Evolutionary conservation across 2,888 invertebrate genomes (phyloP), one percentile per base, ranked within the genome.

Genomic region (Sminthurides aquaticus): DNA sequence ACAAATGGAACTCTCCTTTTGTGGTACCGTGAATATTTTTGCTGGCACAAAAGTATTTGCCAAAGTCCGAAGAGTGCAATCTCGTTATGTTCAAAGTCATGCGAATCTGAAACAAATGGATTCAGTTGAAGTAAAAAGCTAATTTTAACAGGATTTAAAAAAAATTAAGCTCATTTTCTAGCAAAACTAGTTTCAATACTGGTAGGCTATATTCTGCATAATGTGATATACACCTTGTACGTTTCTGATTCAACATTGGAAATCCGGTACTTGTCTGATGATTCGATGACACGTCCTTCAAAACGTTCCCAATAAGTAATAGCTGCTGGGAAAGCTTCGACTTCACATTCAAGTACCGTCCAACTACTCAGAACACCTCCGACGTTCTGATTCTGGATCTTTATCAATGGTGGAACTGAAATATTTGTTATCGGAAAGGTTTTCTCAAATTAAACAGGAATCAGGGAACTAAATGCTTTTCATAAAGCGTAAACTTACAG

Each of bases 241-340:
- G 78, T 77, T 65, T 80, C 83, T 76, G 81, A 78, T 76, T 84
- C 81, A 74, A 81, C 76, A 77, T 82, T 80, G 66, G 83, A 81
- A 67, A 86, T 84, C 73, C 82, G 80, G 77, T 86, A 86, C 76
- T 87, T 87, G 65, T 84, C 84, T 48, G 82, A 81, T 78, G 72
- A 79, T 77, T 90, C 90, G 5, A 92, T 79, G 8, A 89, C 83
- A 28, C 86, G 81, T 1, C 89, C 90, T 75, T 90, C 88, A 2
- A 83, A 83, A 20, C 85, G 82, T 76, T 91, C 90, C 94, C 94
- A 94, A 74, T 90, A 91, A 60, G 88, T 83, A 0, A 90, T 84
- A 0, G 92, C 87, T 75, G 89, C 88, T 0, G 93, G 93, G 79
- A 87, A 92, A 0, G 91, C 91, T 80, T 94, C 92, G 26, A 91